phyloP scores from a whole-genome alignment of 2,797 vertebrate species.

The Microhierax caerulescens region DNA sequence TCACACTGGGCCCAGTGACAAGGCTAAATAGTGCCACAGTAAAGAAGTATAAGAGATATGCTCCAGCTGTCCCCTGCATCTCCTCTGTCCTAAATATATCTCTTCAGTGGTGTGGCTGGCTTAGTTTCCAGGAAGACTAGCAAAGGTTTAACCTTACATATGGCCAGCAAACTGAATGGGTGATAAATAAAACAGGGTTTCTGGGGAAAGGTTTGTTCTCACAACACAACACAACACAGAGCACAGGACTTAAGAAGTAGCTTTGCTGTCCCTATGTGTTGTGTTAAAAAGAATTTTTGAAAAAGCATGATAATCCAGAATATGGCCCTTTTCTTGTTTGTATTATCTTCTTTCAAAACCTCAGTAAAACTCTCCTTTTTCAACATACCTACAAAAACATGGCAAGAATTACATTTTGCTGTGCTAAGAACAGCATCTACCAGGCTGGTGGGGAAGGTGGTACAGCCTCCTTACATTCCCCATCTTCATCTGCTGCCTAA shows the following conservation, averaged over 20 bases:
- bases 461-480: neutral
- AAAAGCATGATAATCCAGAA: neutral
- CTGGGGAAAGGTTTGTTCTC: neutral
- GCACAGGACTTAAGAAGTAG: neutral
- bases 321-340: neutral
- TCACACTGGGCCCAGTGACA: neutral
- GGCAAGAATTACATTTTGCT: neutral
- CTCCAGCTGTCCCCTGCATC: neutral
- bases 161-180: neutral
- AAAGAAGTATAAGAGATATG: neutral
- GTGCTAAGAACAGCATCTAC: neutral
- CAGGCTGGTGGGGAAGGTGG: neutral
- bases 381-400: neutral
- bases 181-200: slow-evolving; percentile 13
- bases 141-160: slow-evolving; percentile 2
- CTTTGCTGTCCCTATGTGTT: neutral
- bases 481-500: slow-evolving; percentile 17
- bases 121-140: slow-evolving; percentile 44
- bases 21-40: neutral
- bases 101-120: neutral
- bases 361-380: neutral
- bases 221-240: neutral
- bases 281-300: neutral
- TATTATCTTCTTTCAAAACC: neutral
- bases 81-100: slow-evolving; percentile 41